Percentiles rank a stretch among this genome's conserved stretches.
These are phyloP conservation scores for Malthinus flaveolus DNA, from an alignment of 2,888 invertebrate genomes.

Conservation along the genomic window DNA sequence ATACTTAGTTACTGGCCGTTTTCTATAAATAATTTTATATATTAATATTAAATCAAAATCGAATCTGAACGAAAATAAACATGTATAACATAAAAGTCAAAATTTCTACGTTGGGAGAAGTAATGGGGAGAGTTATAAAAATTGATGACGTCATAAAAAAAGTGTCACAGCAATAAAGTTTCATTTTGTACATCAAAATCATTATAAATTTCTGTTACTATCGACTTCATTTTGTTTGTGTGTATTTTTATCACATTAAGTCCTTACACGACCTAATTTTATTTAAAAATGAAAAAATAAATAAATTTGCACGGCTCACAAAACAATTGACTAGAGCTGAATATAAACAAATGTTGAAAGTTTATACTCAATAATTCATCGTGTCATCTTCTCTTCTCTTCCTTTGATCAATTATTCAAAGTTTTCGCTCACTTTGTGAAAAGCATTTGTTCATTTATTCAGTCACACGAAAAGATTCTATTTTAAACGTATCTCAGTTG, in stretches of 20 bases:
- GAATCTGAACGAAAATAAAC: conserved; percentile 23
- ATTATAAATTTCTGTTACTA: conserved; percentile 16
- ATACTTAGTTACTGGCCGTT: too few species aligned
- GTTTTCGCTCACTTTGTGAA: conserved; percentile 47
- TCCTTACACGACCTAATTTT: not conserved
- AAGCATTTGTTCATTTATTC: conserved; percentile 44
- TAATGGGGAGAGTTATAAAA: conserved; percentile 33
- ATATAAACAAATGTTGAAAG: conserved; percentile 47
- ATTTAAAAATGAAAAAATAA: not conserved
- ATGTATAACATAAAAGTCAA: conserved; percentile 23
- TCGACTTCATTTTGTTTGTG: too few species aligned
- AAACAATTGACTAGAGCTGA: conserved; percentile 41
- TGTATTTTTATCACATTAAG: not conserved
- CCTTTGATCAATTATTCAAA: conserved; percentile 52
- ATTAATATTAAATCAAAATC: conserved; percentile 5
- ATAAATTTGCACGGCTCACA: conserved; percentile 26
- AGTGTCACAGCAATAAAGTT: conserved; percentile 33
- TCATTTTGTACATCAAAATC: conserved; percentile 30
- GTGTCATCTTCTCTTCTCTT: conserved; percentile 40
- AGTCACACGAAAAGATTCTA: conserved; percentile 25
- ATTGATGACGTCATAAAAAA: conserved; percentile 25
- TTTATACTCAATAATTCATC: conserved; percentile 49
- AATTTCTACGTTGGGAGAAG: conserved; percentile 16
- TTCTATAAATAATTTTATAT: not conserved
- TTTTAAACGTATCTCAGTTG: conserved; percentile 13